Evolutionary conservation across 1,140 invertebrate species (phyloP).

Genomic region (Drosophila sp.): DNA sequence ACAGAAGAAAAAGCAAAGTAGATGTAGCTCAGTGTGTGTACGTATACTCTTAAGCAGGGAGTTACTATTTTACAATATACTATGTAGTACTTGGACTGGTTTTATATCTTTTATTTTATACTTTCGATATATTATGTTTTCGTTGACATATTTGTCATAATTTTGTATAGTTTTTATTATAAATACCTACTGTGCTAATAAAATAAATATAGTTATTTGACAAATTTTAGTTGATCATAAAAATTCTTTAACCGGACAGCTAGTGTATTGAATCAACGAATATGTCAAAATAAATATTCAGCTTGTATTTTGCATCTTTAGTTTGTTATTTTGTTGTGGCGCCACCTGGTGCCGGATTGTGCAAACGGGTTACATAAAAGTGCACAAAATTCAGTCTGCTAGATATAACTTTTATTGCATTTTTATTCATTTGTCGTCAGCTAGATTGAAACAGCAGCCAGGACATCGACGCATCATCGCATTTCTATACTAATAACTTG

Average conservation of each 20-base stretch:
- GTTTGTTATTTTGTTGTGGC: not conserved
- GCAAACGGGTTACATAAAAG: not conserved
- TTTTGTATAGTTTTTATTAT: too few species aligned
- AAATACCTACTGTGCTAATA: too few species aligned
- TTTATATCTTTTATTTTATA: too few species aligned
- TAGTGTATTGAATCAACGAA: too few species aligned
- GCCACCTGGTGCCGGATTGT: slow-evolving; percentile 15
- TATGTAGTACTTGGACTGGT: too few species aligned
- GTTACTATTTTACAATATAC: not conserved
- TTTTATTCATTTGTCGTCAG: slow-evolving; percentile 72
- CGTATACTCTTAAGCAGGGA: not conserved
- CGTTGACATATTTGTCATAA: too few species aligned
- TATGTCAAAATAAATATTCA: too few species aligned
- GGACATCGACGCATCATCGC: not conserved
- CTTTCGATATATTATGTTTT: too few species aligned
- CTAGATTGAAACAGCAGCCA: slow-evolving; percentile 52
- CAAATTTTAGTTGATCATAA: too few species aligned
- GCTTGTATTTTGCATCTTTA: not conserved
- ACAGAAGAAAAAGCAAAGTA: not conserved
- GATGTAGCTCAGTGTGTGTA: not conserved
- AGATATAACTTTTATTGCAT: slow-evolving; percentile 71
- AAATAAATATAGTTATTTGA: too few species aligned
- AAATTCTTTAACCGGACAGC: too few species aligned
- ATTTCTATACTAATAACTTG: not conserved
- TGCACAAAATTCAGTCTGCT: slow-evolving; percentile 10